Conservation (phyloP, 2,888 invertebrate genomes). For the Drosophila emarginata region DNA sequence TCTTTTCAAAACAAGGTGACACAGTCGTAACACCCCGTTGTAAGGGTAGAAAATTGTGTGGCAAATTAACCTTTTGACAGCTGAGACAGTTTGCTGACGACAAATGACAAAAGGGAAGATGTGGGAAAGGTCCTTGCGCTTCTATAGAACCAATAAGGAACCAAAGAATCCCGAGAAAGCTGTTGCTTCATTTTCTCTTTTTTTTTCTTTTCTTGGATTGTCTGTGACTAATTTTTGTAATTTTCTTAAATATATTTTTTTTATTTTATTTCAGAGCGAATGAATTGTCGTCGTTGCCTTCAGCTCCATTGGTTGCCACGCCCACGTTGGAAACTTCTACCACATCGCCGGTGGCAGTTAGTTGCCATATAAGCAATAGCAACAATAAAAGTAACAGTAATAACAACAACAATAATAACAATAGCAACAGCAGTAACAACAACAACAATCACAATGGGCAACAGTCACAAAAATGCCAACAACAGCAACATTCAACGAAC, state of each 20-base stretch:
- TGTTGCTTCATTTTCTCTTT: slow-evolving; percentile 6
- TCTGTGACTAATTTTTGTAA: slow-evolving; percentile 5
- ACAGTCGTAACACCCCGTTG: not conserved
- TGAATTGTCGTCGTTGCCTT: slow-evolving; percentile 56
- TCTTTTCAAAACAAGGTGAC: too few species aligned
- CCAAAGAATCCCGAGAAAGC: not conserved
- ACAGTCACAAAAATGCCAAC: slow-evolving; percentile 59
- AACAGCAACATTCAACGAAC: slow-evolving; percentile 41
- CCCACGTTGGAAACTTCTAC: slow-evolving; percentile 45
- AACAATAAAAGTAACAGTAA: slow-evolving; percentile 40
- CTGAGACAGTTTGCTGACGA: slow-evolving; percentile 45
- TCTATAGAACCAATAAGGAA: too few species aligned
- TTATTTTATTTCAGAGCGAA: slow-evolving; percentile 62
- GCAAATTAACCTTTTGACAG: slow-evolving; percentile 79
- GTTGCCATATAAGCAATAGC: slow-evolving; percentile 37
- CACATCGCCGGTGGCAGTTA: slow-evolving; percentile 6
- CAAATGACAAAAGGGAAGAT: slow-evolving; percentile 41
- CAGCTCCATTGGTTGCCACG: slow-evolving; percentile 39
- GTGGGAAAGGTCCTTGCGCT: not conserved
- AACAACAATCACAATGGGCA: slow-evolving; percentile 46
- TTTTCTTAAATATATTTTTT: not conserved
- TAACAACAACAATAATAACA: slow-evolving; percentile 36
- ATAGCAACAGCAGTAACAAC: slow-evolving; percentile 57
- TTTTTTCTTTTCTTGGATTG: slow-evolving; percentile 30
- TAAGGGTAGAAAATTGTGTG: slow-evolving; percentile 60